Base-by-base conservation (phyloP, 1,140 invertebrate species). In the Tetranychus cinnabarinus region DNA sequence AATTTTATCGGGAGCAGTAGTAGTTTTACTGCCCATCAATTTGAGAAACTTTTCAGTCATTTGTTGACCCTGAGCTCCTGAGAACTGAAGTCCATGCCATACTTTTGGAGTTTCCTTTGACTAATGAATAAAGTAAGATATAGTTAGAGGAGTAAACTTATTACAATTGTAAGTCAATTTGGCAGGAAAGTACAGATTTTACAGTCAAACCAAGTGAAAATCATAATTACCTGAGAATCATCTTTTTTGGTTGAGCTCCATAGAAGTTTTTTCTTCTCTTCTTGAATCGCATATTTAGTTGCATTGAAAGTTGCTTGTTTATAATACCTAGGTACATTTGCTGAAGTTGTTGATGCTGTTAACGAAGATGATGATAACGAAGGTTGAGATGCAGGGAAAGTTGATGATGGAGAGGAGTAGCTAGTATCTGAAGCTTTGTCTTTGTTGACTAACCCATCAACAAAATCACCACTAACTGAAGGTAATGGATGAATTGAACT, bases 21-120 rank as follows among this genome's bases (percentile, higher is more conserved):
- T 42, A 39, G 47, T 78, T 71, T 85, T 90, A 55, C 95, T 92
- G 48, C 91, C 91, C 90, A 96, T 95, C 10, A 96, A 74, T 64
- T 90, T 78, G 72, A 90, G 86, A 72, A 95, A 96, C 74, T 96
- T 96, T n/a, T 83, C 86, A 1, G 85, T 83, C 61, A 89, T 83
- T 75, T 87, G 83, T 48, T 87, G 88, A 74, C 92, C 89, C 42
- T 82, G 78, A 74, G 92, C 88, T 68, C 88, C 81, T 0, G 84
- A 81, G 71, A 93, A 90, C 36, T 82, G 82, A 0, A 86, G 82
- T 37, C 82, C 81, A 64, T 84, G 79, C 86, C 86, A 90, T 55
- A 85, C 59, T 31, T 59, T 64, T 23, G 33, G 7, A 10, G 42
- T 55, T 8, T 47, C 23, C n/a, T 52, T 52, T 12, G 50, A 52